Evolutionary conservation across 2,797 vertebrate species (phyloP), one percentile per base, ranked within the genome.

Genomic region (Aplochiton taeniatus): DNA sequence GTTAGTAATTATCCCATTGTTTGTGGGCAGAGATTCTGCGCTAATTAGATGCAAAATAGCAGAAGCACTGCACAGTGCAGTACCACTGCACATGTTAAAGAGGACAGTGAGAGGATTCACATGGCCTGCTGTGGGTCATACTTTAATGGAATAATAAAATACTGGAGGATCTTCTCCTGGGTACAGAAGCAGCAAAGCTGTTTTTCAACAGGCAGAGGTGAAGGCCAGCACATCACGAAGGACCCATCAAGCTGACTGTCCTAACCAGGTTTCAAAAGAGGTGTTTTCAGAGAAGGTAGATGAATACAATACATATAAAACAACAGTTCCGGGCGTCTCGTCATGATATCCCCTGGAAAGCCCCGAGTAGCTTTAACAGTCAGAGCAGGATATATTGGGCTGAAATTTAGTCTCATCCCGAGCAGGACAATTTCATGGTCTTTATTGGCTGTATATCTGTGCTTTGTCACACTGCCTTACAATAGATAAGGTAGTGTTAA

Each of bases 1-100:
- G 73, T 77, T 76, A 83, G 76, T 87, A 87, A 88, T 90, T 88
- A 89, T 86, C 77, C 74, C 64, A 83, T 87, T 90, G 88, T 91
- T 89, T 84, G 76, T 75, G 85, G 77, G 82, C 83, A 85, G 76
- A 77, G 70, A 80, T 77, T 63, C 74, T 72, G 67, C 78, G 81
- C 85, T 90, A 90, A 93, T 91, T 87, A 89, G 82, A 88, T 85
- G 86, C 81, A 85, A 76, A 85, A 75, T 61, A 85, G 80, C 65
- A 80, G 20, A 51, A 68, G 77, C 83, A 83, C 70, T 71, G 80
- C 79, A 83, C 80, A 65, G n/a, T n/a, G n/a, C 69, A 70, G 76
- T 76, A 72, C 71, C 58, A 47, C 72, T 64, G 72, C 71, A 85
- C 85, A 87, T 70, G 66, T 71, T 66, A 56, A 66, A 66, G 70